Evolutionary conservation across 2,888 invertebrate species (phyloP).

Genomic region (Leptopilina myrica): DNA sequence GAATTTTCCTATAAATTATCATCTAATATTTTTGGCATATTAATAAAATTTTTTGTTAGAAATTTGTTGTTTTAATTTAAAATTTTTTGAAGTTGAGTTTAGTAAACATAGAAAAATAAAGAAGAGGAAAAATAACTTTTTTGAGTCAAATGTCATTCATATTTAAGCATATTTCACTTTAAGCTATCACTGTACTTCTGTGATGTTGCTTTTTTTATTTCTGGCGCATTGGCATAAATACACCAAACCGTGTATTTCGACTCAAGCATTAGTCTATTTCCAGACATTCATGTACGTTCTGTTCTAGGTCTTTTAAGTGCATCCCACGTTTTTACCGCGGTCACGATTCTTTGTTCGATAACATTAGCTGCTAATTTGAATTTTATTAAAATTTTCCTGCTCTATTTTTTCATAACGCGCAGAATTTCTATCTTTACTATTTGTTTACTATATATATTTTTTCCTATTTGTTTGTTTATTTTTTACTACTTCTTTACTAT

Average conservation of each 20-base stretch:
- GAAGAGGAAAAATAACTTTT: too few relatives aligned
- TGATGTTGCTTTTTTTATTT: slow-evolving; percentile 32
- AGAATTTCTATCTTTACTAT: too few relatives aligned
- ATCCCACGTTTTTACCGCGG: slow-evolving; percentile 2
- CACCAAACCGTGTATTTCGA: slow-evolving; percentile 46
- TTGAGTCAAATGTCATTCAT: background rate
- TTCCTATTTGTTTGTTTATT: too few relatives aligned
- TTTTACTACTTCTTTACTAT: too few relatives aligned
- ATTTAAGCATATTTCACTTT: background rate
- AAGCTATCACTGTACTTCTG: background rate
- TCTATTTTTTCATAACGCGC: background rate
- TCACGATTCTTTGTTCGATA: slow-evolving; percentile 33
- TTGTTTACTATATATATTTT: too few relatives aligned
- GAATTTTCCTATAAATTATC: too few relatives aligned
- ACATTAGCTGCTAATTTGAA: background rate
- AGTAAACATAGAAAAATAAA: too few relatives aligned
- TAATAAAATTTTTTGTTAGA: too few relatives aligned
- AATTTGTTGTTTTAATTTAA: too few relatives aligned
- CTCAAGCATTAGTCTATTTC: slow-evolving; percentile 60
- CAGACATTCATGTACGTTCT: slow-evolving; percentile 42
- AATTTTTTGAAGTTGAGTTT: too few relatives aligned
- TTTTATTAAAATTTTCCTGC: background rate
- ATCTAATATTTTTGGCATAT: too few relatives aligned
- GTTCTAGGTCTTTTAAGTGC: slow-evolving; percentile 31
- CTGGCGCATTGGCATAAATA: slow-evolving; percentile 36